Base-by-base conservation (phyloP, 2,888 invertebrate genomes). In the Rhimphoctona megacephalus region DNA sequence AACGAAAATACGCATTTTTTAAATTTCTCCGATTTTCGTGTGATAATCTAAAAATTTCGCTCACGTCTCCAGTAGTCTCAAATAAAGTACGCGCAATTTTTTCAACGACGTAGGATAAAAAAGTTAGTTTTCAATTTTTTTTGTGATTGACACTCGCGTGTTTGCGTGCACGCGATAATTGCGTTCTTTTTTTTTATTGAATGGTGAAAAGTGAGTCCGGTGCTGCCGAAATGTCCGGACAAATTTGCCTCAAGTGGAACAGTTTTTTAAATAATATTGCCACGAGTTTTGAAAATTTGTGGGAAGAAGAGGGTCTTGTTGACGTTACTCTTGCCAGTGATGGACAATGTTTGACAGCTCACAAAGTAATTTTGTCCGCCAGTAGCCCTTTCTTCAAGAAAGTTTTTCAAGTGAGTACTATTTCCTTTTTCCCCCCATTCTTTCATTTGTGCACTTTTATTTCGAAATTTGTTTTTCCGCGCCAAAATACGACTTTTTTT, bases 241-340 rank as follows among this genome's bases (percentile, higher is more conserved):
- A 96, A 94, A 96, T 96, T 94, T 96, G 96, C 94, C 94, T 96
- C 87, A 96, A 96, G 93, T 96, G 96, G 96, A 96, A 96, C 93
- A 96, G 96, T 86, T 96, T 96, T 93, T 95, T 96, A 91, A 96
- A 94, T 92, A 96, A 96, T 91, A 96, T 96, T 93, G 94, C 96
- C 87, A 95, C 95, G 81, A 96, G 96, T 89, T 96, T 96, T 89
- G 96, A 96, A 92, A 95, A 95, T 91, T 93, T 96, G 84, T 96
- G 95, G 94, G 96, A 95, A 93, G 96, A 96, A 92, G 96, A 96
- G 93, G 95, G 96, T 61, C 95, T 96, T 91, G 96, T 96, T 46
- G 96, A 96, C 92, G 96, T 96, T 84, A 96, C 96, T 85, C 95
- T 96, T 88, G 96, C 96, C 70, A 96, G 96, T 84, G 96, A 96